phyloP scores from a whole-genome alignment of 2,888 invertebrate genomes.

The Drosophila buzzatii region DNA sequence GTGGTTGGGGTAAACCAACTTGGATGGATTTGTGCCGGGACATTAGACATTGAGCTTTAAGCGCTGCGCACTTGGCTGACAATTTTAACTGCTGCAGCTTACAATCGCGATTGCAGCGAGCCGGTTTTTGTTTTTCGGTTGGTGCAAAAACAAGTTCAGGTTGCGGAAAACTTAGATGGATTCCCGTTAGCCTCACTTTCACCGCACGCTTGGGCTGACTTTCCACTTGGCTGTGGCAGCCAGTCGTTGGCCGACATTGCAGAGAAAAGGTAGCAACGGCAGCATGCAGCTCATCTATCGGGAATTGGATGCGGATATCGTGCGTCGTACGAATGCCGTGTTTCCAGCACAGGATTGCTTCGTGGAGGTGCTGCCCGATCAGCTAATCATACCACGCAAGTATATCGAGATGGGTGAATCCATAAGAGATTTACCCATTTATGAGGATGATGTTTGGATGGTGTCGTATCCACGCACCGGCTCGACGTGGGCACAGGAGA shows the following conservation, averaged over 20 bases:
- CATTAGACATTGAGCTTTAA: slow-evolving; percentile 1
- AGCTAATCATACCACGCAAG: slow-evolving; percentile 89
- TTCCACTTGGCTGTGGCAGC: slow-evolving; percentile 35
- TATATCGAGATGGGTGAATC: slow-evolving; percentile 89
- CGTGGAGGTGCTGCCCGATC: slow-evolving; percentile 90
- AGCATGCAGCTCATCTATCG: slow-evolving; percentile 85
- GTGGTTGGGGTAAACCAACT: not conserved
- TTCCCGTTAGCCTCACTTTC: slow-evolving; percentile 70
- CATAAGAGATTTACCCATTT: slow-evolving; percentile 90
- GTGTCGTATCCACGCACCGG: slow-evolving; percentile 96
- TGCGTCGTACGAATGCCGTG: slow-evolving; percentile 88
- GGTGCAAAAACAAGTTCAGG: slow-evolving; percentile 46
- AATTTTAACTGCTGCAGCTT: slow-evolving; percentile 38
- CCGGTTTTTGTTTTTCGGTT: slow-evolving; percentile 22
- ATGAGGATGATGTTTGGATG: slow-evolving; percentile 93
- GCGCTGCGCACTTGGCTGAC: slow-evolving; percentile 8
- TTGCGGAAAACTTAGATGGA: slow-evolving; percentile 46
- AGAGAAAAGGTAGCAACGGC: slow-evolving; percentile 24
- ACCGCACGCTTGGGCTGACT: slow-evolving; percentile 56
- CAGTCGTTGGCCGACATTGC: slow-evolving; percentile 42
- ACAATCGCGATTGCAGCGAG: slow-evolving; percentile 25
- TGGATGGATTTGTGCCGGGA: slow-evolving; percentile 2
- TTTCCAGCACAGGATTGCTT: slow-evolving; percentile 90
- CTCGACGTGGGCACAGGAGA: slow-evolving; percentile 97
- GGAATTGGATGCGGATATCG: slow-evolving; percentile 87